Conservation (phyloP, 2,888 invertebrate genomes). For the Erannis defoliaria region DNA sequence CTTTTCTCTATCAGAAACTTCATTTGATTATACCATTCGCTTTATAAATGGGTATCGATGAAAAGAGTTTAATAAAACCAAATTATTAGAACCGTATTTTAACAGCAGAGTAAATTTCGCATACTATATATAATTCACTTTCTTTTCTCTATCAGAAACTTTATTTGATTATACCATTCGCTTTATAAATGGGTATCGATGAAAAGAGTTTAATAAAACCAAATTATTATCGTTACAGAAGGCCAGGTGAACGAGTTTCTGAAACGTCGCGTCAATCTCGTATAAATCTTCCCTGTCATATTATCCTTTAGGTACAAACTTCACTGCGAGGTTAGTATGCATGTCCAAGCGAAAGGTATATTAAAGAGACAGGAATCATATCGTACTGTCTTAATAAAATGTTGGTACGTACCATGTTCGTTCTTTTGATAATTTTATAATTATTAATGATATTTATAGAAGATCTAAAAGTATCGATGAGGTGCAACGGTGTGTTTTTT, state of each 20-base stretch:
- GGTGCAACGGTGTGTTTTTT: slow-evolving; percentile 46
- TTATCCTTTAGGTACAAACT: slow-evolving; percentile 50
- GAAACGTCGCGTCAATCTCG: slow-evolving; percentile 50
- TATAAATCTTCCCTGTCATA: slow-evolving; percentile 48
- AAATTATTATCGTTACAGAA: slow-evolving; percentile 70
- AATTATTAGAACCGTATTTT: no score
- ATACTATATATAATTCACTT: slow-evolving; percentile 2
- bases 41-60: no score
- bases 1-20: no score
- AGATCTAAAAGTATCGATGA: slow-evolving; percentile 9
- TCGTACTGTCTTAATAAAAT: slow-evolving; percentile 40
- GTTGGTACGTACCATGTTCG: slow-evolving; percentile 54
- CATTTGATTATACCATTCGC: no score
- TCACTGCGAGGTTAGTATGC: slow-evolving; percentile 42
- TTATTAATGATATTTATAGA: background rate
- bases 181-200: slow-evolving; percentile 4
- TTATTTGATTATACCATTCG: background rate
- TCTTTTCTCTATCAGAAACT: background rate
- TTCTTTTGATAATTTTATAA: background rate
- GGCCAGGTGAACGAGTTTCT: slow-evolving; percentile 53
- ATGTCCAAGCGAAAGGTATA: slow-evolving; percentile 50
- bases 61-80: no score
- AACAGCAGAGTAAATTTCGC: background rate
- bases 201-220: slow-evolving; percentile 40
- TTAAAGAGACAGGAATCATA: slow-evolving; percentile 35